Percentiles rank a stretch among this genome's conserved stretches.
Evolutionary conservation across 2,113 vertebrate species (phyloP).

Genomic region (Picathartes gymnocephalus): DNA sequence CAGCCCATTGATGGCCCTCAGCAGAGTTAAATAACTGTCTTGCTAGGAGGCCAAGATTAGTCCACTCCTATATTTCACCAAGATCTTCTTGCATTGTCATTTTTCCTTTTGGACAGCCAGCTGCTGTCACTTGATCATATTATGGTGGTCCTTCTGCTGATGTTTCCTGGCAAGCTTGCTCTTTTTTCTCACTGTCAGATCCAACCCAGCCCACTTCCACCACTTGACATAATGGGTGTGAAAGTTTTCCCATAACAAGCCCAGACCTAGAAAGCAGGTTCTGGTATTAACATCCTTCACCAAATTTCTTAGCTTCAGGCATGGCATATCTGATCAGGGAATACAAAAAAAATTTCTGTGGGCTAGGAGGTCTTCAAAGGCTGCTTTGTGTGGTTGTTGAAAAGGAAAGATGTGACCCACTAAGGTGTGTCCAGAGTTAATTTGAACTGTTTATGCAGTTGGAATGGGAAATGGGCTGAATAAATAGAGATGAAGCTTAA

Average conservation of each 20-base stretch:
- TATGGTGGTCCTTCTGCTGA: background rate
- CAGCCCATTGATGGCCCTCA: background rate
- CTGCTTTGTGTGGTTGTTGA: background rate
- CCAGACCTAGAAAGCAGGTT: background rate
- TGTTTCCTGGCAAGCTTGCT: fast-evolving
- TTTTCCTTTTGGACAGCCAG: slow-evolving; percentile 1
- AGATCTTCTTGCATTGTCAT: background rate
- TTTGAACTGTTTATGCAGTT: background rate
- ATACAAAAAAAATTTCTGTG: background rate
- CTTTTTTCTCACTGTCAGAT: background rate
- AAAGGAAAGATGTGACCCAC: background rate
- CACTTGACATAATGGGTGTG: background rate
- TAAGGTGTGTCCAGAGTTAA: background rate
- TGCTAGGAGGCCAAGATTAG: background rate
- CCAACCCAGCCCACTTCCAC: background rate
- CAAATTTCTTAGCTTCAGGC: background rate
- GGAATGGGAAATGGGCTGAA: background rate
- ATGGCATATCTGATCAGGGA: background rate
- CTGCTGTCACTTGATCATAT: background rate
- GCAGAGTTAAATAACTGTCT: background rate
- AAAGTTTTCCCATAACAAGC: background rate
- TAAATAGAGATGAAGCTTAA: background rate
- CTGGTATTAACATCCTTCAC: background rate
- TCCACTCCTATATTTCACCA: background rate
- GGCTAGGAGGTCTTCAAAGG: background rate